These are phyloP conservation scores for Empis stercorea DNA, from an alignment of 2,888 invertebrate species.

Conservation along the genomic window DNA sequence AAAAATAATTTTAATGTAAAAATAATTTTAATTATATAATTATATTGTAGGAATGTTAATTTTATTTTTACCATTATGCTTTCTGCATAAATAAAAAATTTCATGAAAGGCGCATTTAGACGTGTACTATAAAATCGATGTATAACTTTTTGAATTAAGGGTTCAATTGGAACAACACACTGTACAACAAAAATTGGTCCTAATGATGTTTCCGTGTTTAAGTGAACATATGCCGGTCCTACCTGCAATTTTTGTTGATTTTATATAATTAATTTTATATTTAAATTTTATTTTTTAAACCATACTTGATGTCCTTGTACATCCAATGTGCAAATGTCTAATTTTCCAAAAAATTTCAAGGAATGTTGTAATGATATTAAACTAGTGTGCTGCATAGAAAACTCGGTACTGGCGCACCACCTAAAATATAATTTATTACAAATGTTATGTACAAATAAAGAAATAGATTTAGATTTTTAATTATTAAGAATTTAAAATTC, in stretches of 20 bases:
- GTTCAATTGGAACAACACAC: conserved; percentile 65
- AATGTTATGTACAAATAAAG: too few relatives aligned
- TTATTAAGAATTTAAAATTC: too few relatives aligned
- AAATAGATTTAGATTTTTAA: too few relatives aligned
- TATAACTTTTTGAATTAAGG: conserved; percentile 59
- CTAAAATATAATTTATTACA: conserved; percentile 12
- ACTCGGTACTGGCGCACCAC: conserved; percentile 38
- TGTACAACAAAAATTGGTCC: conserved; percentile 56
- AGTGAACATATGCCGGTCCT: conserved; percentile 66
- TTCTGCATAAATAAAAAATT: conserved; percentile 54
- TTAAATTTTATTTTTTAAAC: background rate
- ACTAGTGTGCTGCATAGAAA: conserved; percentile 9
- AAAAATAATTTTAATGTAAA: too few relatives aligned
- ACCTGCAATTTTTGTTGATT: conserved; percentile 33
- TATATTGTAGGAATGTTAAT: background rate
- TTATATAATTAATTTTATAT: background rate
- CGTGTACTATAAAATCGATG: conserved; percentile 62
- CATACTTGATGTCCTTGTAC: conserved; percentile 54
- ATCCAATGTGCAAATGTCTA: conserved; percentile 43
- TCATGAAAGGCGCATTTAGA: conserved; percentile 48
- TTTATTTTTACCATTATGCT: conserved; percentile 44
- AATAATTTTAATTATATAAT: background rate
- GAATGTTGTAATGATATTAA: conserved; percentile 43
- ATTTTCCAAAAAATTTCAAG: conserved; percentile 45
- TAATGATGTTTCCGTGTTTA: conserved; percentile 45